Evolutionary conservation across 2,888 invertebrate species (phyloP).

Genomic region (Phaedon cochleariae): DNA sequence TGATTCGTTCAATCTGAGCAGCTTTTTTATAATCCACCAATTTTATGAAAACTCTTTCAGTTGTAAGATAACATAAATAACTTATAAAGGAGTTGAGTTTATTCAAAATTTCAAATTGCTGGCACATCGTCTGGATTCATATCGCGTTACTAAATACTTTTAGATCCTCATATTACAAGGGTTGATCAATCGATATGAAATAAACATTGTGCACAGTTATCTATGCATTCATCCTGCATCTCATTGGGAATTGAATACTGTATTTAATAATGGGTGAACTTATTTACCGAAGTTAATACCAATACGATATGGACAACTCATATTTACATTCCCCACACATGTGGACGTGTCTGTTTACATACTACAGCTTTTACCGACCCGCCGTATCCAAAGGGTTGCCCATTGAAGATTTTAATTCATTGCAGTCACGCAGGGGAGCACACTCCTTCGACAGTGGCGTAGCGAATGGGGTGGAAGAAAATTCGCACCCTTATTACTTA

Average conservation of each 20-base stretch:
- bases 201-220: too few species aligned
- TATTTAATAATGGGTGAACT: background rate
- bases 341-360: background rate
- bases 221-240: background rate
- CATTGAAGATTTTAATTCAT: slow-evolving; percentile 43
- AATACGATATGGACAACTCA: background rate
- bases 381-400: slow-evolving; percentile 38
- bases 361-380: background rate
- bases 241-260: background rate
- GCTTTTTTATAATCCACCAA: too few species aligned
- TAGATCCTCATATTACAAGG: too few species aligned
- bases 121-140: too few species aligned
- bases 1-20: too few species aligned
- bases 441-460: background rate
- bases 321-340: slow-evolving; percentile 2
- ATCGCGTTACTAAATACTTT: too few species aligned
- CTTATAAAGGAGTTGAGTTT: too few species aligned
- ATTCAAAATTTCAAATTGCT: too few species aligned
- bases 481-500: too few species aligned
- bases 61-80: too few species aligned
- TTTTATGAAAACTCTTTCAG: too few species aligned
- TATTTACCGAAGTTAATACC: background rate
- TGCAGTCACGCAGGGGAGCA: slow-evolving; percentile 19
- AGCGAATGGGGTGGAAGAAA: background rate
- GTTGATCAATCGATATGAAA: too few species aligned